Evolutionary conservation across 2,797 vertebrate species (phyloP).

Genomic region (Agapornis canus): DNA sequence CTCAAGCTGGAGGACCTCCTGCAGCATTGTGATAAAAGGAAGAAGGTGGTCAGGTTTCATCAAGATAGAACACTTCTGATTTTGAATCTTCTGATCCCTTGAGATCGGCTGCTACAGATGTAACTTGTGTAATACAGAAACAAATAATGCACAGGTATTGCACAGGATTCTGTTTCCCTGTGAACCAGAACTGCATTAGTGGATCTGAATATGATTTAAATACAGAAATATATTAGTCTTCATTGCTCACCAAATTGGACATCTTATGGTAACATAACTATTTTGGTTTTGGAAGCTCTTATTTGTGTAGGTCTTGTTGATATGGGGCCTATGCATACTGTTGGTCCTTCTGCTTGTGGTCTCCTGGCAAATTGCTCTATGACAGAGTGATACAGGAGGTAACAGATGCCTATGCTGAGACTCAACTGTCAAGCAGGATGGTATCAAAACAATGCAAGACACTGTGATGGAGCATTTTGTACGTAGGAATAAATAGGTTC

Average conservation of each 20-base stretch:
- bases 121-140: not conserved
- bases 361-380: not conserved
- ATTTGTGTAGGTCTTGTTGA: not conserved
- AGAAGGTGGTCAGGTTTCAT: not conserved
- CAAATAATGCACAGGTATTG: not conserved
- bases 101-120: not conserved
- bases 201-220: not conserved
- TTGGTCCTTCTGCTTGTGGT: not conserved
- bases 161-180: not conserved
- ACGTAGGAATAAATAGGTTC: not conserved
- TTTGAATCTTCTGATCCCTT: not conserved
- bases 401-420: not conserved
- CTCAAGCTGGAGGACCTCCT: slow-evolving; percentile 97
- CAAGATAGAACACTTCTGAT: not conserved
- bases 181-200: not conserved
- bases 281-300: not conserved
- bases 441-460: not conserved
- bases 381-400: not conserved
- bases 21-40: not conserved
- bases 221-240: not conserved
- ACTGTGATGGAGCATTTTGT: not conserved
- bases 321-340: not conserved
- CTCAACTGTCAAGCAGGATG: not conserved
- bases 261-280: not conserved
- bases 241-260: not conserved